Evolutionary conservation across 2,113 vertebrate genomes (phyloP).

Genomic region (Xerus inauris): DNA sequence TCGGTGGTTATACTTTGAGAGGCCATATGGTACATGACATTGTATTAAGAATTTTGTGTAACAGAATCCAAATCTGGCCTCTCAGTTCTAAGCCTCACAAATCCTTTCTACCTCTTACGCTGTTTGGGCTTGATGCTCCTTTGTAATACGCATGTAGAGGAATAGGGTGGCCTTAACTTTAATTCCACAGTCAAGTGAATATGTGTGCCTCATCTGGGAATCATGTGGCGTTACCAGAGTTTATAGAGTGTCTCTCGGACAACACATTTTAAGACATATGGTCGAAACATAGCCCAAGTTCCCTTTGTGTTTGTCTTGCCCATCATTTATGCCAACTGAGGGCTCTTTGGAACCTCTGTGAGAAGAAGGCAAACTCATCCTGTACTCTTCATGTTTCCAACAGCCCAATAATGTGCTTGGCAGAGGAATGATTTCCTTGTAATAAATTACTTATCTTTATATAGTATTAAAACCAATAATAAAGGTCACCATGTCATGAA

Average conservation of each 20-base stretch:
- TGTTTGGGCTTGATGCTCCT: neutral
- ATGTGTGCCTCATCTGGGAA: neutral
- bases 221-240: neutral
- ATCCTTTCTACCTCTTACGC: slow-evolving; percentile 1
- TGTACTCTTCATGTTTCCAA: neutral
- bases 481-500: neutral
- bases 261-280: neutral
- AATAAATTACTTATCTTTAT: slow-evolving; percentile 18
- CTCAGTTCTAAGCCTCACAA: slow-evolving; percentile 31
- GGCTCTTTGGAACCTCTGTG: neutral
- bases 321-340: neutral
- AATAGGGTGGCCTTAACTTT: neutral
- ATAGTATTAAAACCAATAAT: slow-evolving; percentile 24
- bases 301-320: neutral
- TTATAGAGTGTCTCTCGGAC: neutral
- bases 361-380: neutral
- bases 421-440: neutral
- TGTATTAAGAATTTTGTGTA: slow-evolving; percentile 62
- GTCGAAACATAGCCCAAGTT: neutral
- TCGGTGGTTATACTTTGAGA: slow-evolving; percentile 5
- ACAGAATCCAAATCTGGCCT: slow-evolving; percentile 61
- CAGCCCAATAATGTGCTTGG: neutral
- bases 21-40: slow-evolving; percentile 51
- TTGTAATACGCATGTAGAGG: neutral
- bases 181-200: neutral